Evolutionary conservation across 2,797 vertebrate genomes (phyloP), one percentile per base, ranked within the genome.

Genomic region (Girardinus metallicus): DNA sequence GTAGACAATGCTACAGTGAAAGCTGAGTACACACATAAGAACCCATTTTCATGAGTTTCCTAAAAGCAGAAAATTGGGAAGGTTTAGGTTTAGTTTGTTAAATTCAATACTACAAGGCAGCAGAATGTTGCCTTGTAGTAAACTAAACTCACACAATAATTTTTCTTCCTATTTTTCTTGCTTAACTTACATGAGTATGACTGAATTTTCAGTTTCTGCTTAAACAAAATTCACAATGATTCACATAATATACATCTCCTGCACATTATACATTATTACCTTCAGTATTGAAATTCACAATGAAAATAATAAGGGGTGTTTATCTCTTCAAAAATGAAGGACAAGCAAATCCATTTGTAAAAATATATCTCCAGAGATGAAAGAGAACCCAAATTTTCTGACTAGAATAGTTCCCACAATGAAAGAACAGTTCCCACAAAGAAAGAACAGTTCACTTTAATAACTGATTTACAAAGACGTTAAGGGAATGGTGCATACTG

Each of bases 1-100:
- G 29, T 77, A 47, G 57, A 29, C 43, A 47, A 29, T 36, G 75
- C 16, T 77, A 39, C 31, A 76, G 15, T 64, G 23, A 31, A 76
- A 75, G 53, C 53, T 44, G 29, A 47, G 43, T 21, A 46, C 44
- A 18, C 21, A n/a, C 23, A n/a, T 36, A 39, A 47, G 10, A 49
- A 49, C 44, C 31, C 39, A 21, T 6, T 34, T 47, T 15, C 9
- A 12, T 18, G 39, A 3, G 2, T 66, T 57, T 47, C 16, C 31
- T 62, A 66, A 15, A 26, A 36, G 31, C 18, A 62, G 18, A 47
- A 76, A 36, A 43, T 21, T 18, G 15, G 36, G 36, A 49, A 7
- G 44, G 11, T 76, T 76, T 31, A 51, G 49, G 31, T 1, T 8
- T 68, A 21, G 64, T 26, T 41, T 68, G 34, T 10, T 21, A 23